These are phyloP conservation scores for Acholoe squamosa DNA, from an alignment of 2,888 invertebrate genomes.

Conservation along the genomic window DNA sequence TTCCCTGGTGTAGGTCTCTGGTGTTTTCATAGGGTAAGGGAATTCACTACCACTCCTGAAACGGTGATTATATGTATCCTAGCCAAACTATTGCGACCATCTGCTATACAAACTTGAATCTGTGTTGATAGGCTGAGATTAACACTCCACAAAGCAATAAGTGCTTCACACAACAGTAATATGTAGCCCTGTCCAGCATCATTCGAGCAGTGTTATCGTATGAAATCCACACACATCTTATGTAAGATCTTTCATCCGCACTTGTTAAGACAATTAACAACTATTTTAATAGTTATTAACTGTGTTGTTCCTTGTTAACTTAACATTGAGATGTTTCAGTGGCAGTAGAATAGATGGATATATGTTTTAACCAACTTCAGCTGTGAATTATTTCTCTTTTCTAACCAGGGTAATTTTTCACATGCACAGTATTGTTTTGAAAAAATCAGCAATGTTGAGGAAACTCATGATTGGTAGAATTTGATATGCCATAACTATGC, in stretches of 20 bases:
- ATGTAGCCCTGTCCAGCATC: background rate
- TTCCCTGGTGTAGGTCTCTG: slow-evolving; percentile 29
- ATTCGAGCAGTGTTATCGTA: background rate
- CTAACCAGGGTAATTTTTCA: background rate
- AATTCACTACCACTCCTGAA: background rate
- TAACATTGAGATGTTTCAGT: slow-evolving; percentile 7
- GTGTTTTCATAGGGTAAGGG: slow-evolving; percentile 2
- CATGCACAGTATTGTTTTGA: background rate
- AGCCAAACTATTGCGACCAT: slow-evolving; percentile 52
- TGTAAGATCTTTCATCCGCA: background rate
- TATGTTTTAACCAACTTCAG: background rate
- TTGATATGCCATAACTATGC: background rate
- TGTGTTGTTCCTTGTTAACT: slow-evolving; percentile 20
- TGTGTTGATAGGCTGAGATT: slow-evolving; percentile 47
- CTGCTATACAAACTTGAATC: slow-evolving; percentile 58
- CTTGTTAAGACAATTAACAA: background rate
- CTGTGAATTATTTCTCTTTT: background rate
- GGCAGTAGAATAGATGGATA: slow-evolving; percentile 5
- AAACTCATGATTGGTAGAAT: background rate
- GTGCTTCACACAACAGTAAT: slow-evolving; percentile 23
- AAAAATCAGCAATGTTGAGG: slow-evolving; percentile 6
- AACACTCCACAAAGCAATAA: slow-evolving; percentile 55
- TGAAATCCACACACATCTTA: background rate
- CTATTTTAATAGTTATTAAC: background rate
- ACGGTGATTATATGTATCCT: slow-evolving; percentile 41